These are phyloP conservation scores for Mongoloraphidia duomilia DNA, from an alignment of 2,888 invertebrate species.

Conservation along the genomic window DNA sequence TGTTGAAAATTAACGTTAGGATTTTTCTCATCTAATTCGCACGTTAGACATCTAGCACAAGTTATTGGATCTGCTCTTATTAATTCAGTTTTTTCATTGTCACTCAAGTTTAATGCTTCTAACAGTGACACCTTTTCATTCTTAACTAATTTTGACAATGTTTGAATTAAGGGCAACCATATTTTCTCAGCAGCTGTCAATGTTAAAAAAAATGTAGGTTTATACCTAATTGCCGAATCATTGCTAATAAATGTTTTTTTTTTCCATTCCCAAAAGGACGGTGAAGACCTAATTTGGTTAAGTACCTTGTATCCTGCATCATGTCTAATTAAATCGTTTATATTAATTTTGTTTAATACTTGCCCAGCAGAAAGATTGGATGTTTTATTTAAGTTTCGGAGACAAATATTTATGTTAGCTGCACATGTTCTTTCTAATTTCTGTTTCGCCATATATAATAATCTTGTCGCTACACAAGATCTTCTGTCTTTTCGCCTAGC, in stretches of 20 bases:
- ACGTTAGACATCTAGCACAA: constrained; percentile 15
- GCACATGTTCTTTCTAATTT: constrained; percentile 10
- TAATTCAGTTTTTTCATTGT: constrained; percentile 11
- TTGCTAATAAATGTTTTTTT: constrained; percentile 14
- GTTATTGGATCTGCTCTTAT: constrained; percentile 16
- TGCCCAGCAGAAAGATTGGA: constrained; percentile 1
- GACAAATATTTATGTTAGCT: constrained; percentile 11
- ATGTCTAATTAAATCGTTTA: constrained; percentile 6
- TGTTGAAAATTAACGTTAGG: constrained; percentile 11
- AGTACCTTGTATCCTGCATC: constrained; percentile 8
- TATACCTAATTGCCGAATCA: constrained; percentile 13
- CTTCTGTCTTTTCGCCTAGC: constrained; percentile 1
- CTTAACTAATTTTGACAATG: constrained; percentile 3
- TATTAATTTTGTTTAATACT: constrained; percentile 8
- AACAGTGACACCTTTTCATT: constrained; percentile 1
- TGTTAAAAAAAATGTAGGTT: constrained; percentile 14
- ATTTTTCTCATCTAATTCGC: constrained; percentile 13
- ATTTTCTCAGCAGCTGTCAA: constrained; percentile 11
- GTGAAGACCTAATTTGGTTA: constrained; percentile 10
- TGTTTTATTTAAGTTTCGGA: constrained; percentile 8
- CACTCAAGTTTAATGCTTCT: constrained; percentile 1
- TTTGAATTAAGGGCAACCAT: constrained; percentile 12
- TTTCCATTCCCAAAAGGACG: constrained; percentile 13
- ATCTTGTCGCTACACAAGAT: constrained; percentile 7
- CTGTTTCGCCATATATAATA: constrained; percentile 13